Percentiles rank a stretch among this genome's conserved stretches.
Evolutionary conservation across 2,113 vertebrate species (phyloP).

Genomic region (Paramormyrops kingsleyae): DNA sequence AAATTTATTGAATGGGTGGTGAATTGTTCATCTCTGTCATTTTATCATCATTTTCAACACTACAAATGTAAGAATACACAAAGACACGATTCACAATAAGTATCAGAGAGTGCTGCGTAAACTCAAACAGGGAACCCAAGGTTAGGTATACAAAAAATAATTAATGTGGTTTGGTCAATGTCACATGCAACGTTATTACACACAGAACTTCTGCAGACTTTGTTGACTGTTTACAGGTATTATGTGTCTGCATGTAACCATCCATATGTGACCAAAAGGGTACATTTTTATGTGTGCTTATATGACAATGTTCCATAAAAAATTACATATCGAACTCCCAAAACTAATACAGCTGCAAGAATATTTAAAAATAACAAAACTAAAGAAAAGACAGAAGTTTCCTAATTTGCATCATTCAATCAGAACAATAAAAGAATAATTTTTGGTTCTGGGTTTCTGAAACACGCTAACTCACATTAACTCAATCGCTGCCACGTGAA

Average conservation of each 20-base stretch:
- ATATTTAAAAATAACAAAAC: not conserved
- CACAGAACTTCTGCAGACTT: not conserved
- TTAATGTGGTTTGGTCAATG: not conserved
- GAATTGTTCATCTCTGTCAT: not conserved
- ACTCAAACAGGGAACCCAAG: not conserved
- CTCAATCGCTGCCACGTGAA: not conserved
- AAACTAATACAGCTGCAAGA: not conserved
- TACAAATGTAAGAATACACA: not conserved
- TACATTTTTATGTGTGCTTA: not conserved
- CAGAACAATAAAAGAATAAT: not conserved
- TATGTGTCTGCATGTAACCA: not conserved
- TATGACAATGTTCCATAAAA: not conserved
- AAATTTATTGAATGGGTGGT: not conserved
- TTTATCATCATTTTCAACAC: not conserved
- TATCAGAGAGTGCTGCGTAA: not conserved
- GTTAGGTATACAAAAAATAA: not conserved
- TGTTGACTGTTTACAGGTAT: not conserved
- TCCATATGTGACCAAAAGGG: not conserved
- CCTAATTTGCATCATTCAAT: not conserved
- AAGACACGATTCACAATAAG: not conserved
- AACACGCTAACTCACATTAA: not conserved
- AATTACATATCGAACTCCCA: not conserved
- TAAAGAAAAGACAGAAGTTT: not conserved
- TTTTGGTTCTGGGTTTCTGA: not conserved
- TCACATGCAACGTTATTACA: not conserved